Base-by-base conservation (phyloP, 2,113 vertebrate species). In the Nyctibius bracteatus region DNA sequence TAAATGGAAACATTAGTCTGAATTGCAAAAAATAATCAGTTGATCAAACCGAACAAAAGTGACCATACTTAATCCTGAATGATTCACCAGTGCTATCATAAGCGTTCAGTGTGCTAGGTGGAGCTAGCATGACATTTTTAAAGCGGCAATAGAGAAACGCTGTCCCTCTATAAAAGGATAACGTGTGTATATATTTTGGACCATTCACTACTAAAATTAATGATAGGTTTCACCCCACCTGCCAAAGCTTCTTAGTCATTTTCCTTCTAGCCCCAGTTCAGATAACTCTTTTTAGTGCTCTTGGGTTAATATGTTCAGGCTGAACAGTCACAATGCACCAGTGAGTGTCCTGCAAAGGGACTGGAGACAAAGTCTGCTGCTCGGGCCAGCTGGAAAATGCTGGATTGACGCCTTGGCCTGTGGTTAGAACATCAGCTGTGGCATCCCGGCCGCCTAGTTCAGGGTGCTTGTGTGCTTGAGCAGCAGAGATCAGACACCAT, bases 101-200 rank as follows among this genome's bases (percentile, higher is more conserved):
- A 92, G 54, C 91, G 49, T 62, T 93, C 81, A 5, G 1, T 77
- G 80, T 90, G 96, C 96, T 96, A 95, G 96, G 95, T 94, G 96
- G 96, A 96, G 97, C 96, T 96, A 95, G 96, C 47, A 95, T 59
- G 94, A 96, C 87, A 86, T 55, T 85, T 94, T 97, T 87, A 94
- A 78, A 92, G 86, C 78, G 81, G 88, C 52, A 52, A 31, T 20
- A 47, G 75, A 81, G 74, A 95, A 96, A 84, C n/a, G 6, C 22
- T 35, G 37, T 68, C 57, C 63, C 62, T 71, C 52, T 86, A 39
- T 63, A 62, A 79, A 84, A 93, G 73, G 68, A 58, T 68, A 80
- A 66, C 0, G 2, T 63, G 55, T 88, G 70, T 92, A 28, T 88
- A 16, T 78, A 66, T 72, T 91, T 94, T 47, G 87, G 70, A 94